Evolutionary conservation across 2,797 vertebrate species (phyloP).

Genomic region (Erithacus rubecula): DNA sequence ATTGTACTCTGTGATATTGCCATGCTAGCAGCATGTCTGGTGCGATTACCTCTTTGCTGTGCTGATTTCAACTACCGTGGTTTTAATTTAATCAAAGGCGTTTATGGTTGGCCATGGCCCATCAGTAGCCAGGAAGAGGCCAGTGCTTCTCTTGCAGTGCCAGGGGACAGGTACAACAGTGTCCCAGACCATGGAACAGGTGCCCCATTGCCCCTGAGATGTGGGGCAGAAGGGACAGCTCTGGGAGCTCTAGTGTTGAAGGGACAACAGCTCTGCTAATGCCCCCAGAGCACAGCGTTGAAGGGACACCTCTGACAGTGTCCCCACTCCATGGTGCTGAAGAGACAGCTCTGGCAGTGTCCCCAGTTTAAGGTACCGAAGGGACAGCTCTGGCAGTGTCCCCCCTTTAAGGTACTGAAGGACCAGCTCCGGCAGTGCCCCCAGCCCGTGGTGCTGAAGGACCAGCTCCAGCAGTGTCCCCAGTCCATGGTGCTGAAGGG

Average conservation of each 20-base stretch:
- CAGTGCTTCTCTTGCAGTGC: neutral
- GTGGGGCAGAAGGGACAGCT: neutral
- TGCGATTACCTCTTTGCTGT: neutral
- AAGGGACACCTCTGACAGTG: too few relatives aligned
- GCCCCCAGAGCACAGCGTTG: fast-evolving
- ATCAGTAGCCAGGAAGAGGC: neutral
- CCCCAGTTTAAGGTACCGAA: fast-evolving
- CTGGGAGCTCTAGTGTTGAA: neutral
- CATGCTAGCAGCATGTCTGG: neutral
- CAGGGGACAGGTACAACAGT: neutral
- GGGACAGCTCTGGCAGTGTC: neutral
- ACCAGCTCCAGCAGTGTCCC: neutral
- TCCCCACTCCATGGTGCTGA: fast-evolving
- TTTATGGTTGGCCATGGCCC: neutral
- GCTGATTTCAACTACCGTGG: neutral
- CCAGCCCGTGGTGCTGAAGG: fast-evolving
- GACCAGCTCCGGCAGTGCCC: neutral
- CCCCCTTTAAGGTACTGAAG: fast-evolving
- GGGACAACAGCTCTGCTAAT: neutral
- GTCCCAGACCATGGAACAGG: neutral
- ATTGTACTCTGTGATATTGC: neutral
- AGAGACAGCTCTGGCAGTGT: too few relatives aligned
- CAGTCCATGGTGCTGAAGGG: fast-evolving
- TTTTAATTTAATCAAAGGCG: neutral
- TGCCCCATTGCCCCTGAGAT: neutral